Base-by-base conservation (phyloP, 2,797 vertebrate species). In the Diplodus sargus region DNA sequence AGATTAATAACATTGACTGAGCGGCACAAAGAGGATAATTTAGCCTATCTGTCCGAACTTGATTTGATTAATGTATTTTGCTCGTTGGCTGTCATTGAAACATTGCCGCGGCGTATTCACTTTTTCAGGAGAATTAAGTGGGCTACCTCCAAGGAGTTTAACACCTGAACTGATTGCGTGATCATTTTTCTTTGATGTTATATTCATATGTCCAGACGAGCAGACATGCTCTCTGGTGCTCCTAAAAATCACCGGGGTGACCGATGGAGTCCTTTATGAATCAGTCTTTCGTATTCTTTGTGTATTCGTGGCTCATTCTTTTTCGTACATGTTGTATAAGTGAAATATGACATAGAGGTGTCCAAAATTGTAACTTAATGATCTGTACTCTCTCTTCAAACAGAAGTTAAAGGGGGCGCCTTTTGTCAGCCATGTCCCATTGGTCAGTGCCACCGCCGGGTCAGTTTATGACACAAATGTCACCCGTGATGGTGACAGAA, bases 11-110 rank as follows among this genome's bases (percentile, higher is more conserved):
- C 84, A 79, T 63, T 76, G 83, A 91, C 84, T 65, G 87, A 90
- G 84, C 77, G 47, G 65, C 78, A 78, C 78, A 88, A 82, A 81
- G 82, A 87, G 64, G 88, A 89, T 92, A 77, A 90, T 91, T 92
- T 91, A 84, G 65, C 73, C 76, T 73, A 76, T 87, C 78, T 91
- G 90, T 92, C 91, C 69, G 48, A 85, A 84, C 47, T 81, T 87
- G 81, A 92, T 92, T 92, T 93, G 89, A 93, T 93, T 86, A 88
- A 92, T 92, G 85, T 87, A 84, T 89, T 89, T 82, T 84, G 84
- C 74, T 81, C 22, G 1, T 78, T 51, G 54, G 70, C 78, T 87
- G 83, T 90, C 85, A 88, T 85, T 90, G 83, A 85, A 81, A 84
- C 73, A 82, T 70, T 82, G 68, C 65, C 25, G 17, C 23, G 73